Evolutionary conservation across 2,113 vertebrate species (phyloP), one percentile per base, ranked within the genome.

Genomic region (Percopsis transmontana): DNA sequence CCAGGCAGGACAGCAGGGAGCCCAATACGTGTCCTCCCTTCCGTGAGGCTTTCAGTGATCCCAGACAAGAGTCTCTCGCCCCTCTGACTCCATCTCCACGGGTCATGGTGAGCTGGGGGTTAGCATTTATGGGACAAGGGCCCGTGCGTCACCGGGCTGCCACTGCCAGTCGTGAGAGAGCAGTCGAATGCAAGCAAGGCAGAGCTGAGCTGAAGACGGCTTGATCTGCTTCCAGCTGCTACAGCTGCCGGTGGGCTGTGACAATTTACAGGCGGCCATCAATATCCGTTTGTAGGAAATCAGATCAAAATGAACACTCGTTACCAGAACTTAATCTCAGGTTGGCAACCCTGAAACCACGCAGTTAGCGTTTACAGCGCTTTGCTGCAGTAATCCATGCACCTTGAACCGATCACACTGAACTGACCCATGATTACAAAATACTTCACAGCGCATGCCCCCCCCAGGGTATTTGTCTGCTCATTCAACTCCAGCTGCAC

Each of bases 1-100:
- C 78, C 69, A 87, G 76, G 51, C 76, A 64, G 79, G 82, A 86
- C 85, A 85, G 77, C 86, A 88, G 86, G 85, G 88, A 80, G 76
- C 76, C 84, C 68, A 63, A 70, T 85, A 88, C 82, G 72, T 86
- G 82, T 90, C 91, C 80, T 87, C 90, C 90, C 88, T 86, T 89
- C 87, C 80, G 86, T 82, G 79, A 89, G 86, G 87, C 83, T 90
- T 87, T 88, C 85, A 88, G 79, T 83, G 77, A 89, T 87, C 80
- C 72, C 80, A 91, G 89, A 91, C 86, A 88, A 88, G 81, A 67
- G 82, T 88, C 85, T 88, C 85, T 86, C 84, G 58, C 82, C 84
- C 80, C 86, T 85, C 89, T 88, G 86, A 86, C 87, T 84, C 83
- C 68, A 79, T 85, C 82, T 77, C 80, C 61, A 73, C 83, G 80